Evolutionary conservation across 1,140 invertebrate genomes (phyloP).

Genomic region (Drosophila pseudoobscura): DNA sequence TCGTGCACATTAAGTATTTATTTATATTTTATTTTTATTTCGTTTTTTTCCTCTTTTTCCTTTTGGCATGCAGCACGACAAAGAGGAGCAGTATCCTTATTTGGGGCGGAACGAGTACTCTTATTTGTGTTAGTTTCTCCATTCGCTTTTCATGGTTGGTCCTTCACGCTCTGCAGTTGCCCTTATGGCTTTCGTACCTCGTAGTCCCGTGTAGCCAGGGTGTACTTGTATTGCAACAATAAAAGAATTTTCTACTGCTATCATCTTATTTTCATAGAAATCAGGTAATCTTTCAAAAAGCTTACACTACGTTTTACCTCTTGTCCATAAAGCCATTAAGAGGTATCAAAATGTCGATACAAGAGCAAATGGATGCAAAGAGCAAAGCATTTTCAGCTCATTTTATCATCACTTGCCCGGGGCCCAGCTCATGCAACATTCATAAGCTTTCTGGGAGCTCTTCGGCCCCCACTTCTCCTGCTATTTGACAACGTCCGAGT

Average conservation of each 20-base stretch:
- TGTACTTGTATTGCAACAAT: too few relatives aligned
- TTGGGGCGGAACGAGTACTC: constrained; percentile 32
- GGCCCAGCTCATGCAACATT: constrained; percentile 42
- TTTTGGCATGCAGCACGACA: constrained; percentile 19
- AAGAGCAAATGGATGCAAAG: accelerated
- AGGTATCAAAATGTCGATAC: background rate
- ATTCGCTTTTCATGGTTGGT: constrained; percentile 20
- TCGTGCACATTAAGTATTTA: constrained; percentile 43
- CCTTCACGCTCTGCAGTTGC: background rate
- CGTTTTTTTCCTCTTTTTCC: background rate
- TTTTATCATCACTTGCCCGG: constrained; percentile 26
- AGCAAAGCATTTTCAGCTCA: constrained; percentile 4
- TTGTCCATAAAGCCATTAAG: background rate
- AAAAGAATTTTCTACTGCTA: too few relatives aligned
- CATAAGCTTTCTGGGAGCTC: constrained; percentile 27
- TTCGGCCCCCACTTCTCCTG: constrained; percentile 17
- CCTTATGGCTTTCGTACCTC: background rate
- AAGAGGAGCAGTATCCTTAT: background rate
- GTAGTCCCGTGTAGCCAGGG: background rate
- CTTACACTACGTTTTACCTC: background rate
- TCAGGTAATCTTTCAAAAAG: too few relatives aligned
- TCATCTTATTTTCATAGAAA: too few relatives aligned
- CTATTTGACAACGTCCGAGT: constrained; percentile 17
- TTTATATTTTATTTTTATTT: constrained; percentile 36
- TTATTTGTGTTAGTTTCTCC: constrained; percentile 22